Base-by-base conservation (phyloP, 2,797 vertebrate genomes). In the Cynodonichthys magdalenae region DNA sequence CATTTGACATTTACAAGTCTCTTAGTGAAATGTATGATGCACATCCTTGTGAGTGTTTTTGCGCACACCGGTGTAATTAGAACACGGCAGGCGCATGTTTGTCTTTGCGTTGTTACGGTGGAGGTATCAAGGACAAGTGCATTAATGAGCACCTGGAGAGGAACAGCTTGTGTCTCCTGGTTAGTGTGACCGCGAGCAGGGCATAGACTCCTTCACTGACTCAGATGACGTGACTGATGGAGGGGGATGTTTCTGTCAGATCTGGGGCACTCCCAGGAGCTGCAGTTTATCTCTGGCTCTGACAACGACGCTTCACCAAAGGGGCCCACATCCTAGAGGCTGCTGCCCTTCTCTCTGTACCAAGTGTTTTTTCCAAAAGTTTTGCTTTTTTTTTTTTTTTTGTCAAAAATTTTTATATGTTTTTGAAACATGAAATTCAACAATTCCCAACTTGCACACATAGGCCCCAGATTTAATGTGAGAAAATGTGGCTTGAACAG, bases 191-290 rank as follows among this genome's bases (percentile, higher is more conserved):
- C 92, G 92, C 87, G 81, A 91, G 86, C 86, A 80, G 90, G 89
- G 89, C 79, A 77, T 85, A 79, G 86, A 87, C 87, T 89, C 87
- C 82, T 91, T 92, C 87, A 78, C 84, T 89, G 89, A 92, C 83
- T 90, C 87, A 77, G 87, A 88, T 87, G 86, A 90, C 78, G 87
- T 93, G 92, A 94, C 92, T 91, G 91, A 94, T 94, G 87, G 90
- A 84, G 89, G 90, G 90, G 86, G 83, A 83, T 87, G 82, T 79
- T 91, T 89, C 86, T 94, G 92, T 93, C 94, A 98, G 95, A 98
- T 93, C 93, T 98, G 92, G 97, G 97, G 93, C 96, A 92, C 81
- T 99, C 96, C 87, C 95, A 94, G 82, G 96, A 97, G 91, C 95
- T 94, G 59, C 95, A 97, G 3, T 99, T 97, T 81, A 96, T 98